Percentiles rank a stretch among this genome's conserved stretches.
phyloP scores from a whole-genome alignment of 2,888 invertebrate genomes.

The Brenthis daphne region DNA sequence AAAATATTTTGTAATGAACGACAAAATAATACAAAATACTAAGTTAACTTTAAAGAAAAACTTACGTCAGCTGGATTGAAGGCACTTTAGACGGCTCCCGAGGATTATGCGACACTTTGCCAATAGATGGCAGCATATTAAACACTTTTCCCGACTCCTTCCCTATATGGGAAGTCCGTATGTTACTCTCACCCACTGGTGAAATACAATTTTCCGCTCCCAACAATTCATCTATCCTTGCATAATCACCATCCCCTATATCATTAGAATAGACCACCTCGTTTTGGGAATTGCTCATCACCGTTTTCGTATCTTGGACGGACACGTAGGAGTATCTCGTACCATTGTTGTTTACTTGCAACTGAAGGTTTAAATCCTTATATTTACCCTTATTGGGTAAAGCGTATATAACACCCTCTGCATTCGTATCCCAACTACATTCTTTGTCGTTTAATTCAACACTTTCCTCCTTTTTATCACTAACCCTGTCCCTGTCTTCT shows the following conservation, averaged over 20 bases:
- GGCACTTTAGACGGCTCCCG: slow-evolving; percentile 68
- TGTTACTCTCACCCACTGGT: slow-evolving; percentile 67
- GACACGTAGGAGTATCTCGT: slow-evolving; percentile 76
- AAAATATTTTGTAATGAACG: too few species aligned
- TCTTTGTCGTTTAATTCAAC: slow-evolving; percentile 80
- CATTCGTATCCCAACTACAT: slow-evolving; percentile 82
- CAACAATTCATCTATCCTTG: slow-evolving; percentile 71
- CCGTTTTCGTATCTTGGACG: slow-evolving; percentile 72
- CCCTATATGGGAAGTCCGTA: slow-evolving; percentile 74
- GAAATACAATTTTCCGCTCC: slow-evolving; percentile 74
- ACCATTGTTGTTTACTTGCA: slow-evolving; percentile 77
- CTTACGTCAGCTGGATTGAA: slow-evolving; percentile 66
- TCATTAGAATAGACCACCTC: slow-evolving; percentile 73
- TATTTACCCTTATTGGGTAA: slow-evolving; percentile 78
- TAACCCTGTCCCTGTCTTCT: slow-evolving; percentile 51
- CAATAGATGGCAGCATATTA: slow-evolving; percentile 70
- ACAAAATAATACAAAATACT: not conserved
- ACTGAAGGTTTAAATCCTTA: slow-evolving; percentile 72
- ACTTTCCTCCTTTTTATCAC: slow-evolving; percentile 70
- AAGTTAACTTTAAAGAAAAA: slow-evolving; percentile 35
- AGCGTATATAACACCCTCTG: slow-evolving; percentile 78
- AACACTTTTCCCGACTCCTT: slow-evolving; percentile 61
- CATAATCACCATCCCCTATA: slow-evolving; percentile 72
- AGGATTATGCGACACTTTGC: slow-evolving; percentile 68
- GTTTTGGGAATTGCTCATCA: slow-evolving; percentile 76